These are phyloP conservation scores for Danio tinwini DNA, from an alignment of 2,797 vertebrate species.

Conservation along the genomic window DNA sequence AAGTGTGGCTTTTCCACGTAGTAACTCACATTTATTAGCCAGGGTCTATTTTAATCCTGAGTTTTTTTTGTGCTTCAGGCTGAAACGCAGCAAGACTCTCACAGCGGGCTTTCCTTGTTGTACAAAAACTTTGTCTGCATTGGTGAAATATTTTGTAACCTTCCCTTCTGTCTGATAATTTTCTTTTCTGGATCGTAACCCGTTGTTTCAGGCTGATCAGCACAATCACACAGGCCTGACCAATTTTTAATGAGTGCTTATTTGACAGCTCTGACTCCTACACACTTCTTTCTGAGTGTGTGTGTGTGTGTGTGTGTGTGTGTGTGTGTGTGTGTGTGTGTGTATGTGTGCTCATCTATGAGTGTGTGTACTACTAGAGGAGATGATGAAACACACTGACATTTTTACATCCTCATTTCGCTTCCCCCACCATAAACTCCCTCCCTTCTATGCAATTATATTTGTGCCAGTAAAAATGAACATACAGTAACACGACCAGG, in stretches of 20 bases:
- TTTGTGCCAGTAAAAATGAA: too few species aligned
- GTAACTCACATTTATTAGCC: not conserved
- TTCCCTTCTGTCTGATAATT: slow-evolving; percentile 12
- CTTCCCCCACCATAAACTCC: slow-evolving; percentile 6
- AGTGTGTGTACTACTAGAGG: slow-evolving; percentile 27
- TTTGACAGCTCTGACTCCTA: slow-evolving; percentile 48
- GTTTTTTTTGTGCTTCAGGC: not conserved
- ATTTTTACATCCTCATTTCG: slow-evolving; percentile 35
- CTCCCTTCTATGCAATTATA: not conserved
- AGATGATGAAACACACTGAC: slow-evolving; percentile 54
- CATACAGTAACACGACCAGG: too few species aligned
- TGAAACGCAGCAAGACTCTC: not conserved
- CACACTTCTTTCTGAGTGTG: slow-evolving; percentile 1
- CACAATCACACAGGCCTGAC: slow-evolving; percentile 43
- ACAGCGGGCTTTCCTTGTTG: not conserved
- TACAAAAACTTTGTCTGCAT: not conserved
- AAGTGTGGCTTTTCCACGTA: not conserved
- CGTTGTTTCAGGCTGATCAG: slow-evolving; percentile 38
- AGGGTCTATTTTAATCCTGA: slow-evolving; percentile 5
- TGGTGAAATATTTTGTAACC: slow-evolving; percentile 42
- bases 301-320: not conserved
- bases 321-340: too few species aligned
- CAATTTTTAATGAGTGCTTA: slow-evolving; percentile 43
- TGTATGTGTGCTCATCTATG: not conserved
- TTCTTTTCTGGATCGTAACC: not conserved